Conservation (phyloP, 1,140 invertebrate species). For the Saccostrea echinata region DNA sequence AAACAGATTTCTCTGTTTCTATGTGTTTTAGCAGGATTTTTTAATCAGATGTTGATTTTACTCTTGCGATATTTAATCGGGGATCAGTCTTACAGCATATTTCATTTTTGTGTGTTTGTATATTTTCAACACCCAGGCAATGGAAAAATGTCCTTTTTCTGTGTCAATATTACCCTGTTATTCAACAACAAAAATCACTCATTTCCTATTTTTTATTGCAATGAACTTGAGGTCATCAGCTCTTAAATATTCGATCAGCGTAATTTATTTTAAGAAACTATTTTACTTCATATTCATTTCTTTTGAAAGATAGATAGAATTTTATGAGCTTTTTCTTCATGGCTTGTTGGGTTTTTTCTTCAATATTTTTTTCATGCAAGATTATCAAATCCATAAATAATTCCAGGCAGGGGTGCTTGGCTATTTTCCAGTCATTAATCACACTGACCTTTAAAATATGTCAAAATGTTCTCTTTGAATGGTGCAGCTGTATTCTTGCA, state of each 20-base stretch:
- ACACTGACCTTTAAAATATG: not conserved
- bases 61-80: constrained; percentile 20
- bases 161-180: not conserved
- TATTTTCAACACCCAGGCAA: not conserved
- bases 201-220: not conserved
- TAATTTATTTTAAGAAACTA: too few species aligned
- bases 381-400: not conserved
- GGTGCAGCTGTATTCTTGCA: not conserved
- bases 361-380: too few species aligned
- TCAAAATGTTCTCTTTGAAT: not conserved
- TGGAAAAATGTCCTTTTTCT: not conserved
- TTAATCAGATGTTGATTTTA: constrained; percentile 36
- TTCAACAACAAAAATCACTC: not conserved
- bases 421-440: constrained; percentile 6
- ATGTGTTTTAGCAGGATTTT: not conserved
- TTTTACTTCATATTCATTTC: too few species aligned
- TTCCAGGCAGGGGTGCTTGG: constrained; percentile 1
- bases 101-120: constrained; percentile 23
- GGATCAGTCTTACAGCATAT: constrained; percentile 6
- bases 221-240: not conserved
- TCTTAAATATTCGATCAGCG: too few species aligned
- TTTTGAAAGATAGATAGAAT: too few species aligned
- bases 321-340: too few species aligned
- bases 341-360: too few species aligned
- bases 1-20: not conserved